Evolutionary conservation across 2,113 vertebrate species (phyloP).

Genomic region (Corydoras sp.): DNA sequence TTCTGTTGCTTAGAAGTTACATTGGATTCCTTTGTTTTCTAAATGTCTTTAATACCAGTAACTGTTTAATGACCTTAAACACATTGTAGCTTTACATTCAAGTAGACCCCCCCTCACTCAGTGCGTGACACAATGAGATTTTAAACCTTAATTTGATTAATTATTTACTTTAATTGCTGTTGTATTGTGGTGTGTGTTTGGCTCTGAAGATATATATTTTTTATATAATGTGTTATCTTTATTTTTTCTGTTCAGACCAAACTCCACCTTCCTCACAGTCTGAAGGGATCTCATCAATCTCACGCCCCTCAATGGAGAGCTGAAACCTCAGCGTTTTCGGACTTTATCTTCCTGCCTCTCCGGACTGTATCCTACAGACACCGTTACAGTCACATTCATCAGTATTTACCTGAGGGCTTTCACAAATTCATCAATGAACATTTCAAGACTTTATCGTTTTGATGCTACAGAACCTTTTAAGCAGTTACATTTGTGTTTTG

Average conservation of each 20-base stretch:
- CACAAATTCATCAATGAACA: not conserved
- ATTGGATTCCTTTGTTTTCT: too few relatives aligned
- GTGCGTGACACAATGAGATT: too few relatives aligned
- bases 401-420: too few relatives aligned
- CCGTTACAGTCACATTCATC: not conserved
- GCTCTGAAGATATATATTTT: not conserved
- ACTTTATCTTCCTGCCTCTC: not conserved
- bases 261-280: conserved; percentile 60
- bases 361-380: conserved; percentile 4
- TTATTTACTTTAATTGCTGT: not conserved
- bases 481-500: conserved; percentile 18
- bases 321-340: not conserved
- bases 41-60: too few relatives aligned
- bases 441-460: not conserved
- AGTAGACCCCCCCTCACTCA: too few relatives aligned
- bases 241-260: conserved; percentile 41
- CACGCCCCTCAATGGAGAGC: conserved; percentile 26
- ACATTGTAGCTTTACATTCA: too few relatives aligned
- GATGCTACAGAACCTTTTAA: conserved; percentile 4
- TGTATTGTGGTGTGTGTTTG: not conserved
- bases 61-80: too few relatives aligned
- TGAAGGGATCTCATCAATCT: conserved; percentile 67
- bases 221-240: not conserved
- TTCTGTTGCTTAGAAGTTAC: too few relatives aligned
- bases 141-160: too few relatives aligned